These are phyloP conservation scores for Shargacucullia verbasci DNA, from an alignment of 2,888 invertebrate species.

Conservation along the genomic window DNA sequence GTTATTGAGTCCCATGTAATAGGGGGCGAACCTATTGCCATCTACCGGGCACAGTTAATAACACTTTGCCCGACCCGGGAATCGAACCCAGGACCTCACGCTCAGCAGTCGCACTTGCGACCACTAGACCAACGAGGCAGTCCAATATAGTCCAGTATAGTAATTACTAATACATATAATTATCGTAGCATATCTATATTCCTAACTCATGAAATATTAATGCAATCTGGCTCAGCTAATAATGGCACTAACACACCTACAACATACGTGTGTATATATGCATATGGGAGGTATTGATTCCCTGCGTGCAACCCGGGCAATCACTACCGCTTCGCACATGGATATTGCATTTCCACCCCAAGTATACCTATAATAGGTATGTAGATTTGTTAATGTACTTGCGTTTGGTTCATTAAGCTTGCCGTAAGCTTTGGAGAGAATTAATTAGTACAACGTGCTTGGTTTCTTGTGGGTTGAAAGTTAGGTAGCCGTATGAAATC, in stretches of 20 bases:
- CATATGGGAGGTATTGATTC: conserved; percentile 31
- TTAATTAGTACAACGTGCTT: conserved; percentile 6
- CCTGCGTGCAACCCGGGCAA: conserved; percentile 24
- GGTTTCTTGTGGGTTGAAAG: not conserved
- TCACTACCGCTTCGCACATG: conserved; percentile 7
- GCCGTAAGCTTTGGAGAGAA: conserved; percentile 4
- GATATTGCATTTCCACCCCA: conserved; percentile 49
- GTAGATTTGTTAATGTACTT: conserved; percentile 12
- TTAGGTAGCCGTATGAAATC: not conserved
- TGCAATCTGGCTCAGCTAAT: conserved; percentile 25
- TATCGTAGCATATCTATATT: too few relatives aligned
- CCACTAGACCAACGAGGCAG: too few relatives aligned
- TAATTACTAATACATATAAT: not conserved
- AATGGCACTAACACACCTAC: conserved; percentile 1
- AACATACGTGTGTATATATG: too few relatives aligned
- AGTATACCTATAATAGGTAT: conserved; percentile 13
- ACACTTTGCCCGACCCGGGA: too few relatives aligned
- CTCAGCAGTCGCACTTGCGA: too few relatives aligned
- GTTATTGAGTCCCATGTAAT: too few relatives aligned
- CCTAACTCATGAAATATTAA: conserved; percentile 31
- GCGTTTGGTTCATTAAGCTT: conserved; percentile 7
- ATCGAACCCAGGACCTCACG: too few relatives aligned
- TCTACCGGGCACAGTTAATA: too few relatives aligned
- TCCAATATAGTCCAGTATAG: too few relatives aligned
- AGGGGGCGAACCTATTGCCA: too few relatives aligned